phyloP scores from a whole-genome alignment of 1,140 invertebrate genomes.

The Halesus radiatus region DNA sequence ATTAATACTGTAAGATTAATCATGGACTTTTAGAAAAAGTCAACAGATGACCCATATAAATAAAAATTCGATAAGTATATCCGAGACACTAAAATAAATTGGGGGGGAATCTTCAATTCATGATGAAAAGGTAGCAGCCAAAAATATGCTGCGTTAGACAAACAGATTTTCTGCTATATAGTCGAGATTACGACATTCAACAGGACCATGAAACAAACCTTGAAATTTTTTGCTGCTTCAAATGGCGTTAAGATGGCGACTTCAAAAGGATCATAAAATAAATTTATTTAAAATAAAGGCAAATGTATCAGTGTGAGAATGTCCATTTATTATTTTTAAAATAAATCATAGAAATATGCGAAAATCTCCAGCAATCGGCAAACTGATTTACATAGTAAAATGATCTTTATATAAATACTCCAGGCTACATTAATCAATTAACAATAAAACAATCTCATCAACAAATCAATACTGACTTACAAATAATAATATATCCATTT shows the following conservation, averaged over 20 bases:
- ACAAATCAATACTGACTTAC: not conserved
- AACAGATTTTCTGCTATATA: too few relatives aligned
- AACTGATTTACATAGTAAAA: not conserved
- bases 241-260: too few relatives aligned
- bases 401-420: not conserved
- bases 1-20: too few relatives aligned
- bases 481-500: not conserved
- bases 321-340: conserved; percentile 39
- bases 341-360: conserved; percentile 28
- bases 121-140: too few relatives aligned
- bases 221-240: too few relatives aligned
- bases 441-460: not conserved
- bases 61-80: too few relatives aligned
- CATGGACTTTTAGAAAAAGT: too few relatives aligned
- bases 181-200: too few relatives aligned
- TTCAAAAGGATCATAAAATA: not conserved
- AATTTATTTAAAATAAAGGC: not conserved
- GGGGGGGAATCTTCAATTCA: too few relatives aligned
- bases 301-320: conserved; percentile 40
- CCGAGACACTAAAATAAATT: too few relatives aligned
- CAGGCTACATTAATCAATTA: not conserved
- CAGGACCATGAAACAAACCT: not conserved
- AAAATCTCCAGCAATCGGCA: conserved; percentile 2
- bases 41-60: too few relatives aligned
- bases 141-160: too few relatives aligned